These are phyloP conservation scores for Euthynnus affinis DNA, from an alignment of 2,797 vertebrate species.

Conservation along the genomic window DNA sequence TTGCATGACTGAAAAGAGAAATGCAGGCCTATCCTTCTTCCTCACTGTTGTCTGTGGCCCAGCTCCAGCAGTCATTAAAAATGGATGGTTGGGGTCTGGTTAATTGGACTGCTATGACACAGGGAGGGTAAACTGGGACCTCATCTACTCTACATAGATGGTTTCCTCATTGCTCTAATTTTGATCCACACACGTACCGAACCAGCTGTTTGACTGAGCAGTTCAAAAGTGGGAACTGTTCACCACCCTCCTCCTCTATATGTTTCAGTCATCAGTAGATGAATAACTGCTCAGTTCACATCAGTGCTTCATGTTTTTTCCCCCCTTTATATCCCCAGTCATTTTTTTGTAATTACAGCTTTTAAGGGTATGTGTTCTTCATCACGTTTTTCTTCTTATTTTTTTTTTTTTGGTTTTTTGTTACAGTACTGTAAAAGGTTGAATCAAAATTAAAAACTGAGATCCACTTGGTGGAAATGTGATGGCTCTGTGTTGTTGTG, in stretches of 20 bases:
- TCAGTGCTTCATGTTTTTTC: slow-evolving; percentile 29
- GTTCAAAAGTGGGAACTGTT: slow-evolving; percentile 44
- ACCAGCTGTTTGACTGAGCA: slow-evolving; percentile 51
- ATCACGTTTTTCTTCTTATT: slow-evolving; percentile 57
- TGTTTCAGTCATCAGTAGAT: slow-evolving; percentile 43
- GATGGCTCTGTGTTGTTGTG: slow-evolving; percentile 13
- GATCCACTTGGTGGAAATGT: slow-evolving; percentile 59
- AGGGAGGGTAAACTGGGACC: slow-evolving; percentile 57
- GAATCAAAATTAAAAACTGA: slow-evolving; percentile 70
- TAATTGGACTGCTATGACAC: slow-evolving; percentile 58
- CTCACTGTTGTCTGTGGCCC: slow-evolving; percentile 41
- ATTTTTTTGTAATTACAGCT: slow-evolving; percentile 79
- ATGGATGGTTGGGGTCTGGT: slow-evolving; percentile 53
- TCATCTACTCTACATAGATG: slow-evolving; percentile 46
- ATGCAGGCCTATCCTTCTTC: slow-evolving; percentile 47
- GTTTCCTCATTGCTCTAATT: slow-evolving; percentile 52
- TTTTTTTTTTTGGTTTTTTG: slow-evolving; percentile 73
- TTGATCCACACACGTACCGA: slow-evolving; percentile 43
- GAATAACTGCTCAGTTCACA: slow-evolving; percentile 43
- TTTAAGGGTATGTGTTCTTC: slow-evolving; percentile 71
- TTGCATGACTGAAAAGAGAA: slow-evolving; percentile 66
- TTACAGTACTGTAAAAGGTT: slow-evolving; percentile 83
- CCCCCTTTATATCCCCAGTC: slow-evolving; percentile 15
- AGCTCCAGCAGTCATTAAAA: slow-evolving; percentile 56
- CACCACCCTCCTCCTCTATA: slow-evolving; percentile 24